Percentiles rank a stretch among this genome's conserved stretches.
These are phyloP conservation scores for Laupala kohalensis DNA, from an alignment of 1,140 invertebrate species.

Conservation along the genomic window DNA sequence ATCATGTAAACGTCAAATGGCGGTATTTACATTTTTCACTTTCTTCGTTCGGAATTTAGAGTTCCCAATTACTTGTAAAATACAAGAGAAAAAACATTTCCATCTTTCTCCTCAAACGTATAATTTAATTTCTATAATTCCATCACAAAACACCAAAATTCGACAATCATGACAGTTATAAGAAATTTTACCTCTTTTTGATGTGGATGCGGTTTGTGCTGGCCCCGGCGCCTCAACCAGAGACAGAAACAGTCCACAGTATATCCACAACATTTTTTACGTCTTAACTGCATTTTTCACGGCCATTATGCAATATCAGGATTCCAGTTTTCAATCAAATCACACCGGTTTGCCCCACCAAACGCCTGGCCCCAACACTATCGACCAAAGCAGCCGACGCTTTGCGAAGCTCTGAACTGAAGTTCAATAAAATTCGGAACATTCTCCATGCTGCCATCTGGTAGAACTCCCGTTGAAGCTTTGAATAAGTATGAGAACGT, in stretches of 20 bases:
- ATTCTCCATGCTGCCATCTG: slow-evolving; percentile 16
- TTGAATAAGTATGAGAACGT: slow-evolving; percentile 5
- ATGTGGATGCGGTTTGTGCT: slow-evolving; percentile 10
- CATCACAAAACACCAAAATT: too few relatives aligned
- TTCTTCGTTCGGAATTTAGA: too few relatives aligned
- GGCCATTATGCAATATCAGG: slow-evolving; percentile 17
- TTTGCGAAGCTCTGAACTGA: slow-evolving; percentile 15
- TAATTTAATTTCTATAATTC: too few relatives aligned
- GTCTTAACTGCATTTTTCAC: slow-evolving; percentile 20
- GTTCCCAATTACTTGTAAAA: too few relatives aligned
- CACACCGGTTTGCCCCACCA: slow-evolving; percentile 14
- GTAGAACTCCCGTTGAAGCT: slow-evolving; percentile 7
- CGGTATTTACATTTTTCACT: background rate
- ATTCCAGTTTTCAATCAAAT: slow-evolving; percentile 14
- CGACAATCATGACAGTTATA: background rate
- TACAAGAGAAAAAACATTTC: too few relatives aligned
- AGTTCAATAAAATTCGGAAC: slow-evolving; percentile 15
- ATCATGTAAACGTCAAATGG: background rate
- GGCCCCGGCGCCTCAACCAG: slow-evolving; percentile 11
- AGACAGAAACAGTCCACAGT: slow-evolving; percentile 17
- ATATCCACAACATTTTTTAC: slow-evolving; percentile 21
- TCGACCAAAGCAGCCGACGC: slow-evolving; percentile 17
- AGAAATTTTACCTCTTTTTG: slow-evolving; percentile 10
- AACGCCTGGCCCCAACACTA: slow-evolving; percentile 14
- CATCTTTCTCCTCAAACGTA: too few relatives aligned